Conservation (phyloP, 2,797 vertebrate species). For the Chelmon rostratus region DNA sequence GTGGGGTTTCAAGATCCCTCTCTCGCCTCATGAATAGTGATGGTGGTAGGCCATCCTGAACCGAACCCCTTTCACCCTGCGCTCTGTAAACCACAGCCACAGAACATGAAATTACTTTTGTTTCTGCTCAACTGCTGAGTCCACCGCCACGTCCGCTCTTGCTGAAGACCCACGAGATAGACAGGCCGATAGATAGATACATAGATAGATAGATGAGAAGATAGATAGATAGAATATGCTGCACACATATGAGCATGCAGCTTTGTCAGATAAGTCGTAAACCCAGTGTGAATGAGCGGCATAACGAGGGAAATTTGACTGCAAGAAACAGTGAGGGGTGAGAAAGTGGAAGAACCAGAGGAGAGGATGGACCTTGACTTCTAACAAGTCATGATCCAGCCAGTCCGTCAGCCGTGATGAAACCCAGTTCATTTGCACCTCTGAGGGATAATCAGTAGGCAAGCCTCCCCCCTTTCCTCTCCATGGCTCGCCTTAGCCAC, state of each 20-base stretch:
- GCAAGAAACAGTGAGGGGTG: slow-evolving; percentile 14
- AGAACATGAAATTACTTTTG: slow-evolving; percentile 56
- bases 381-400: slow-evolving; percentile 57
- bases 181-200: neutral
- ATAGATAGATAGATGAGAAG: neutral
- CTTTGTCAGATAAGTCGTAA: slow-evolving; percentile 45
- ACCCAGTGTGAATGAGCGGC: slow-evolving; percentile 35
- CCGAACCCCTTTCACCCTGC: slow-evolving; percentile 53
- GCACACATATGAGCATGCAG: slow-evolving; percentile 5
- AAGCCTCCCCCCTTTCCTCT: slow-evolving; percentile 54
- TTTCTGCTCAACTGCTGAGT: slow-evolving; percentile 25
- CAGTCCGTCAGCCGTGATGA: slow-evolving; percentile 60
- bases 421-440: slow-evolving; percentile 73
- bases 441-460: slow-evolving; percentile 65
- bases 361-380: slow-evolving; percentile 62
- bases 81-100: slow-evolving; percentile 47
- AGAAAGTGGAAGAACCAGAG: slow-evolving; percentile 43
- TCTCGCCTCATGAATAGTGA: slow-evolving; percentile 78
- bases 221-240: slow-evolving; percentile 10
- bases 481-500: slow-evolving; percentile 54
- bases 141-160: slow-evolving; percentile 37
- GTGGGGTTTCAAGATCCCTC: slow-evolving; percentile 59
- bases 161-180: slow-evolving; percentile 5
- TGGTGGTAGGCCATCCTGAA: slow-evolving; percentile 65
- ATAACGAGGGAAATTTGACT: slow-evolving; percentile 35